Evolutionary conservation across 2,113 vertebrate genomes (phyloP).

Genomic region (Enhydra lutris): DNA sequence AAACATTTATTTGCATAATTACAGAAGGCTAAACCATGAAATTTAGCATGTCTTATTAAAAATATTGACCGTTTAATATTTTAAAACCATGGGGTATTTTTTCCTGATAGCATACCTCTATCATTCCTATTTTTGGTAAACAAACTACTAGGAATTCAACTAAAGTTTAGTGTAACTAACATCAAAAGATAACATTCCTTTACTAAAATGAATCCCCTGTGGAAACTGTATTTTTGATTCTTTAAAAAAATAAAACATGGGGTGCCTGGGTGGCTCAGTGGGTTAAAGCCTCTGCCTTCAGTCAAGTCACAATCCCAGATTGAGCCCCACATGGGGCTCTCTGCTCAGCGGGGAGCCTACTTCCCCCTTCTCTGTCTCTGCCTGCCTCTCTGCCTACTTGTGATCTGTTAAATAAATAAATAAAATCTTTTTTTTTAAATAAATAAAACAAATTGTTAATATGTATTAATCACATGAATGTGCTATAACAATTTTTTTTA

Average conservation of each 20-base stretch:
- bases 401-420: too few relatives aligned
- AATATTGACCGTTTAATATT: background rate
- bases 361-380: too few relatives aligned
- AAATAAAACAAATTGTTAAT: background rate
- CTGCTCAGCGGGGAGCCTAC: too few relatives aligned
- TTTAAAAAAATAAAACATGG: background rate
- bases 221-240: background rate
- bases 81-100: background rate
- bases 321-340: too few relatives aligned
- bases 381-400: too few relatives aligned
- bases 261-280: too few relatives aligned
- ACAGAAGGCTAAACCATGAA: background rate
- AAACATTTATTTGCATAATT: constrained; percentile 41
- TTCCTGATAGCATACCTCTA: background rate
- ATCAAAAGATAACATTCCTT: constrained; percentile 32
- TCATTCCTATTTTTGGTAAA: constrained; percentile 33
- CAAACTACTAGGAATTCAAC: constrained; percentile 32
- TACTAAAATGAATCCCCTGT: background rate
- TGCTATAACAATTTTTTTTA: background rate
- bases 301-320: too few relatives aligned
- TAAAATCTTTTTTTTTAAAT: background rate
- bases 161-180: background rate
- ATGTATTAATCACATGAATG: background rate
- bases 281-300: too few relatives aligned
- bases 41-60: constrained; percentile 35